Conservation (phyloP, 2,113 vertebrate species). For the Pseudolaguvia tuberculata region DNA sequence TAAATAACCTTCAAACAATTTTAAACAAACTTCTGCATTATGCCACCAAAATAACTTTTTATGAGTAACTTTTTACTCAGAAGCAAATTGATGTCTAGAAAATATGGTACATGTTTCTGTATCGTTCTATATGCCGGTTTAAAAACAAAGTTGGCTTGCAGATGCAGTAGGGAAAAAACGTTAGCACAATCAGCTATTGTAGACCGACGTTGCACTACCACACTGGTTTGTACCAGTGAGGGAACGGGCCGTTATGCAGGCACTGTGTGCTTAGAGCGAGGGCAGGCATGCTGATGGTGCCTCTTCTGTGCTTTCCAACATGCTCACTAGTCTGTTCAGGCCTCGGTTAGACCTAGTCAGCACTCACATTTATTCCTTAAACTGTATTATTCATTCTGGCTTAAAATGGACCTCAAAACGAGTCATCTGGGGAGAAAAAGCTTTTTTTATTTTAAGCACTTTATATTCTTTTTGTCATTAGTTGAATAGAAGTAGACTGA, state of each 20-base stretch:
- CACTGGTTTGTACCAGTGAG: neutral
- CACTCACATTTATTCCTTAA: neutral
- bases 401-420: neutral
- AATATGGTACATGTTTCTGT: neutral
- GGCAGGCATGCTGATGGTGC: constrained; percentile 18
- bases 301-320: constrained; percentile 1
- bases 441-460: constrained; percentile 20
- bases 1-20: neutral
- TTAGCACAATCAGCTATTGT: constrained; percentile 18
- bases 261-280: constrained; percentile 44
- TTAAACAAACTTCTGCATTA: neutral
- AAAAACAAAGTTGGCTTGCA: constrained; percentile 4
- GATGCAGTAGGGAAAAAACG: constrained; percentile 2
- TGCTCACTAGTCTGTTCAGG: neutral
- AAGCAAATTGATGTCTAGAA: constrained; percentile 4
- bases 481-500: neutral
- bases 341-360: neutral
- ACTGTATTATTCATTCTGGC: constrained; percentile 1
- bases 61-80: rapidly evolving
- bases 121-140: neutral
- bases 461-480: constrained; percentile 30
- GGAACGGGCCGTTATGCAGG: constrained; percentile 38
- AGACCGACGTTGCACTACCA: neutral
- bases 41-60: neutral
- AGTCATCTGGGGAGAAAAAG: neutral